phyloP scores from a whole-genome alignment of 2,888 invertebrate species.

The Dynastes hyllus region DNA sequence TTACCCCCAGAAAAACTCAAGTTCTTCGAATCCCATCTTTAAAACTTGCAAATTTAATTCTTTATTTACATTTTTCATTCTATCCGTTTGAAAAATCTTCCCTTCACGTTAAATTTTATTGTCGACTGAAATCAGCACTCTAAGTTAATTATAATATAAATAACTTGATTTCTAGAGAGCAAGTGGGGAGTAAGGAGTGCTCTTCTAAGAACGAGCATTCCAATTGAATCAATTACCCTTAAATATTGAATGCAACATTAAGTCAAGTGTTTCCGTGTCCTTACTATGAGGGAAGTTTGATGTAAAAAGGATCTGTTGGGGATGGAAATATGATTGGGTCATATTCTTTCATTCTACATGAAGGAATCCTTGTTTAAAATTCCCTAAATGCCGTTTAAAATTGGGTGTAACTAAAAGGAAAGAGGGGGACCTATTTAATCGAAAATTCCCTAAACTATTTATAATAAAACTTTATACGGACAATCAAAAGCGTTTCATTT shows the following conservation, averaged over 20 bases:
- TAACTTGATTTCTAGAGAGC: constrained; percentile 54
- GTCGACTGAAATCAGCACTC: constrained; percentile 39
- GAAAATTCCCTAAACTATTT: background rate
- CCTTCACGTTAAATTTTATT: constrained; percentile 38
- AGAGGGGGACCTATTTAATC: no score
- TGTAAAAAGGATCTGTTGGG: background rate
- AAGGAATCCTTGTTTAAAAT: background rate
- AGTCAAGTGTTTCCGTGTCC: constrained; percentile 48
- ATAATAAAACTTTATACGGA: constrained; percentile 13
- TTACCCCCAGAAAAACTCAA: no score
- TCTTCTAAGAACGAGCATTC: constrained; percentile 53
- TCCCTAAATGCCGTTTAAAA: no score
- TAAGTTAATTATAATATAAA: constrained; percentile 60
- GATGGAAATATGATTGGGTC: background rate
- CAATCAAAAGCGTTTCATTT: constrained; percentile 13
- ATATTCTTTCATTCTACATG: no score
- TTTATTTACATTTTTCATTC: constrained; percentile 5
- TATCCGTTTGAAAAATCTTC: constrained; percentile 1
- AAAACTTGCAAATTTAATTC: no score
- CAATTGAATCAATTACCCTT: constrained; percentile 59
- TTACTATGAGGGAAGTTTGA: background rate
- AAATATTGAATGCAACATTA: constrained; percentile 57
- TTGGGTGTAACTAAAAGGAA: no score
- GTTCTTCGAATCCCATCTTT: no score
- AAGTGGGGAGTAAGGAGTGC: constrained; percentile 51